Base-by-base conservation (phyloP, 2,113 vertebrate species). In the Eurystomus gularis region DNA sequence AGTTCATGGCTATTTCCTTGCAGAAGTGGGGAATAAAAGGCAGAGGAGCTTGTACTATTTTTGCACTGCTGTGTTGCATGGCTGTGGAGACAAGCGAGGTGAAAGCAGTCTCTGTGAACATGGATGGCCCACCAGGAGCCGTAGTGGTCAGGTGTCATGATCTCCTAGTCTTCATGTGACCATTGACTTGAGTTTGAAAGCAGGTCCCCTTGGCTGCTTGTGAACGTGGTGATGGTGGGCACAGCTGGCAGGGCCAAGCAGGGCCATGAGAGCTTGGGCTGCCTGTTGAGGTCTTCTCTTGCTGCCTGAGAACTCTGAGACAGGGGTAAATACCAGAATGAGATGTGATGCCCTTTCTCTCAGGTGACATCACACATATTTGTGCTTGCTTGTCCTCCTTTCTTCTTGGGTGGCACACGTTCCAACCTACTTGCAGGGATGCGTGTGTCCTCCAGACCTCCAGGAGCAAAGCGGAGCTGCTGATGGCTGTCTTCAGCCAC, bases 291-390 rank as follows among this genome's bases (percentile, higher is more conserved):
- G 46, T 65, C 23, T 9, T 11, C 17, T 33, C 29, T n/a, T 52
- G 44, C 46, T 60, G 51, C 35, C 25, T 11, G 17, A 61, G 48
- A n/a, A 6, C 31, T 33, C 35, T 29, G 29, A 66, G 40, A 35
- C 8, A 1, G 29, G 33, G 25, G 19, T 3, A 15, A n/a, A 17
- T 39, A 39, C 44, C 37, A 14, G 58, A 49, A 44, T 4, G 65
- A 49, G 49, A 19, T 29, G 33, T 0, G 2, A 6, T 5, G 31
- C 7, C 3, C 6, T 49, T 49, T 24, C 9, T 58, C 17, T 21
- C 1, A 6, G n/a, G 20, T 31, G 19, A 52, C 37, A 40, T 15
- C 1, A 1, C 8, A 3, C 0, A n/a, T n/a, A 3, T 12, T n/a
- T 9, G 18, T 14, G 2, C 28, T 44, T 14, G 13, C 26, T 21